Base-by-base conservation (phyloP, 2,888 invertebrate genomes). In the Lycaena phlaeas region DNA sequence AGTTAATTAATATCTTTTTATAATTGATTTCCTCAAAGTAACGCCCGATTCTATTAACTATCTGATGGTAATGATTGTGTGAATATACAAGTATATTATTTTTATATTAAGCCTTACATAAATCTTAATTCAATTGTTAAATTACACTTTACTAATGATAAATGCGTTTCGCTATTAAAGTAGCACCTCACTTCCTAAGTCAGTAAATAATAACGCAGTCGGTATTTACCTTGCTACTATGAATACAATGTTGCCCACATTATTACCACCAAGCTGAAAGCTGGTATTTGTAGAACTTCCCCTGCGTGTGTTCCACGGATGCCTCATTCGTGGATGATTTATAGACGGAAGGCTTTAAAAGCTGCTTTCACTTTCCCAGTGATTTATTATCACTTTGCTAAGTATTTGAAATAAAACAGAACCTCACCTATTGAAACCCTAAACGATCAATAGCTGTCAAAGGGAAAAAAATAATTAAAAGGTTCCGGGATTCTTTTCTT, bases 361-460 rank as follows among this genome's bases (percentile, higher is more conserved):
- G 61, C 60, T 54, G 60, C 66, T 68, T 75, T 71, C 65, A 68
- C 61, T 68, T 62, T 61, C 58, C 61, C 48, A 52, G 68, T 75
- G 71, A 77, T 79, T 79, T 74, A 78, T 78, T 69, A 74, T 64
- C 60, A 58, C 48, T 57, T 52, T 55, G 56, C 48, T 61, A 68
- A 71, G 69, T 76, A 69, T 72, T 72, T 69, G 64, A 61, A 53
- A 64, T 70, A 73, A n/a, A 74, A 77, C 72, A 73, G 66, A 64
- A 64, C 45, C 47, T 43, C 48, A 68, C 64, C 66, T 68, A 71
- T 74, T 72, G 68, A 71, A 72, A 64, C 56, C 59, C 61, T 59
- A 41, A 54, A 58, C 70, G 68, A 78, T 78, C 77, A 77, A 78
- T 79, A 76, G 67, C 75, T 70, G 73, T 72, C 75, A 71, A 71